A percentile compares a stretch with the other conserved stretches of the same genome.
These are phyloP conservation scores for Cydia strobilella DNA, from an alignment of 1,140 invertebrate species.

Conservation along the genomic window DNA sequence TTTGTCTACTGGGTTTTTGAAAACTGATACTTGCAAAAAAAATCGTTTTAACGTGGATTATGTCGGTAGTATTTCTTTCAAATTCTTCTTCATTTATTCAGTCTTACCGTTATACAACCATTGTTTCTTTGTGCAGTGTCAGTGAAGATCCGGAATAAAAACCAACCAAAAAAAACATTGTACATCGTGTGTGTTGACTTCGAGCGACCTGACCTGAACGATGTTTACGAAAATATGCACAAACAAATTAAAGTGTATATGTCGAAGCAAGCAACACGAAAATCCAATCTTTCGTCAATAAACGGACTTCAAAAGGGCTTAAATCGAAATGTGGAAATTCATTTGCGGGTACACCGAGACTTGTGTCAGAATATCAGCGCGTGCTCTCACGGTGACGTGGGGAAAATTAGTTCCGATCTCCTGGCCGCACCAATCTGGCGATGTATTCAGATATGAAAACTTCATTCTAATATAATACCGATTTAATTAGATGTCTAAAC, in stretches of 20 bases:
- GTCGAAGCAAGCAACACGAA: background rate
- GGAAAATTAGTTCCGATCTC: conserved; percentile 73
- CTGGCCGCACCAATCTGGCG: conserved; percentile 55
- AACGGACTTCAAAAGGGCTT: conserved; percentile 29
- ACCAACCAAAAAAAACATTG: no score
- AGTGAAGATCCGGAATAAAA: no score
- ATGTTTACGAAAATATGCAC: background rate
- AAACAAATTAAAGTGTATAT: background rate
- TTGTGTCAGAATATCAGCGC: conserved; percentile 48
- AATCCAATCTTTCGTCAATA: conserved; percentile 30
- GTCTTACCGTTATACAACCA: no score
- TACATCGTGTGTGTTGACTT: no score
- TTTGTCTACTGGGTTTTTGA: no score
- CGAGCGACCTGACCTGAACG: no score
- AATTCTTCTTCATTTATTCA: no score
- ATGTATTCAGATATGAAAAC: conserved; percentile 37
- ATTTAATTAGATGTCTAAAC: background rate
- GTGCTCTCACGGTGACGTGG: conserved; percentile 54
- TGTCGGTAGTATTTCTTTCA: no score
- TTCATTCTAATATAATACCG: conserved; percentile 28
- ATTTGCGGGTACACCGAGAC: conserved; percentile 3
- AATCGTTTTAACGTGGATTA: no score
- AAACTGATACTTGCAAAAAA: no score
- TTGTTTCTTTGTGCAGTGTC: no score
- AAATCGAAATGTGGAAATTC: conserved; percentile 12